These are phyloP conservation scores for Anthopleura xanthogrammica DNA, from an alignment of 92 coral and sea anemone genomes.

Conservation along the genomic window DNA sequence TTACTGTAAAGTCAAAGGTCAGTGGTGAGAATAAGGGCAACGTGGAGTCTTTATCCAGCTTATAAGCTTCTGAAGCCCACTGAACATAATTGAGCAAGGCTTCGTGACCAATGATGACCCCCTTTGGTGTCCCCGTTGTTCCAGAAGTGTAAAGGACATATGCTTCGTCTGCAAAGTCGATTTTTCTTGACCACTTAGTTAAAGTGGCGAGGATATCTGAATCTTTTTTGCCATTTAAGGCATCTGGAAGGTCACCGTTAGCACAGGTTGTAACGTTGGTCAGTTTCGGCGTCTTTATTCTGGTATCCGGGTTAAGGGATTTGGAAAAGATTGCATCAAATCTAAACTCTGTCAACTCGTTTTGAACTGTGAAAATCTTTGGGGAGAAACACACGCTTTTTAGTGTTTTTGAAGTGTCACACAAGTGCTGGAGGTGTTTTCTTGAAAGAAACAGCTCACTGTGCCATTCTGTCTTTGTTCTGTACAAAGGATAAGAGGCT, in stretches of 20 bases:
- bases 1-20: constrained; percentile 9
- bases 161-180: constrained; percentile 8
- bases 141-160: constrained; percentile 32
- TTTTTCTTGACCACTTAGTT: neutral
- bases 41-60: neutral
- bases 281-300: neutral
- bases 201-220: neutral
- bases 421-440: neutral
- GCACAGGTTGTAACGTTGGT: neutral
- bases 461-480: constrained; percentile 8
- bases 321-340: neutral
- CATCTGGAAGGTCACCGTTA: neutral
- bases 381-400: neutral
- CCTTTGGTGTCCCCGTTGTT: constrained; percentile 30
- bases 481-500: neutral
- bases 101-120: constrained; percentile 25
- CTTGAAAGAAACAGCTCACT: constrained; percentile 9
- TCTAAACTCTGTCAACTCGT: constrained; percentile 11
- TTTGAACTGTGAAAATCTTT: neutral
- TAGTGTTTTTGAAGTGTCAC: neutral
- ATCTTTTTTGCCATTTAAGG: neutral
- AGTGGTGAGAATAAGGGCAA: constrained; percentile 10
- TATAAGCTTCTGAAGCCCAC: neutral
- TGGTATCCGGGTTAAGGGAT: neutral
- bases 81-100: constrained; percentile 5